Percentiles rank a stretch among this genome's conserved stretches.
Evolutionary conservation across 1,140 invertebrate species (phyloP).

Genomic region (Ectropis grisescens): DNA sequence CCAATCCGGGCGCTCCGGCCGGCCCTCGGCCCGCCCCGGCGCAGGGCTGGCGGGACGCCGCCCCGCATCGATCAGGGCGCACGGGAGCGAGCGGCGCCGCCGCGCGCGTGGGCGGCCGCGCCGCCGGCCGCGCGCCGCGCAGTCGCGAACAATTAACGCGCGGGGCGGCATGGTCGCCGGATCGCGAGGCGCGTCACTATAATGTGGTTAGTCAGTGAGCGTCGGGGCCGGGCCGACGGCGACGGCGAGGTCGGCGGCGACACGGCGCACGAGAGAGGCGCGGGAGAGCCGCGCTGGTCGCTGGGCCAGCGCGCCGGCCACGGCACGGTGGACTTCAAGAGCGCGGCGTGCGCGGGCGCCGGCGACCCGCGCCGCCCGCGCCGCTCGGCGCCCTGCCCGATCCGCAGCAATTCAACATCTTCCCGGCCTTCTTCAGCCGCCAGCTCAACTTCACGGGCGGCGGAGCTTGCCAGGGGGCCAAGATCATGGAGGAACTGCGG

Average conservation of each 20-base stretch:
- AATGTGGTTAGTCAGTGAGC: constrained; percentile 66
- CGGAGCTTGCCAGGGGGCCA: constrained; percentile 75
- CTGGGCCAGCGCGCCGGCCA: constrained; percentile 52
- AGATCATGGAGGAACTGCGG: constrained; percentile 86
- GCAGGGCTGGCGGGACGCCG: constrained; percentile 46
- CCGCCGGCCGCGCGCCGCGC: constrained; percentile 45
- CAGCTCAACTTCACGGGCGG: constrained; percentile 85
- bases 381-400: constrained; percentile 69
- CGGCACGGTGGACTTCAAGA: constrained; percentile 71
- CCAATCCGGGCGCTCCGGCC: constrained; percentile 32
- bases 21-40: constrained; percentile 30
- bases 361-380: constrained; percentile 73
- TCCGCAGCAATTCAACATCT: constrained; percentile 89
- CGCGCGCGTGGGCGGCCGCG: constrained; percentile 49
- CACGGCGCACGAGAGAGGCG: constrained; percentile 41
- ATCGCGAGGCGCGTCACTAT: constrained; percentile 46
- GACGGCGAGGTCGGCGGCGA: constrained; percentile 37
- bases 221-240: constrained; percentile 59
- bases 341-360: constrained; percentile 68
- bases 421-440: constrained; percentile 88
- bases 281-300: constrained; percentile 50
- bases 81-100: constrained; percentile 44
- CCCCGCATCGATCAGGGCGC: constrained; percentile 60
- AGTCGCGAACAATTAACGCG: constrained; percentile 65
- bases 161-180: constrained; percentile 44